phyloP scores from a whole-genome alignment of 2,888 invertebrate genomes.

The Cinara cedri region DNA sequence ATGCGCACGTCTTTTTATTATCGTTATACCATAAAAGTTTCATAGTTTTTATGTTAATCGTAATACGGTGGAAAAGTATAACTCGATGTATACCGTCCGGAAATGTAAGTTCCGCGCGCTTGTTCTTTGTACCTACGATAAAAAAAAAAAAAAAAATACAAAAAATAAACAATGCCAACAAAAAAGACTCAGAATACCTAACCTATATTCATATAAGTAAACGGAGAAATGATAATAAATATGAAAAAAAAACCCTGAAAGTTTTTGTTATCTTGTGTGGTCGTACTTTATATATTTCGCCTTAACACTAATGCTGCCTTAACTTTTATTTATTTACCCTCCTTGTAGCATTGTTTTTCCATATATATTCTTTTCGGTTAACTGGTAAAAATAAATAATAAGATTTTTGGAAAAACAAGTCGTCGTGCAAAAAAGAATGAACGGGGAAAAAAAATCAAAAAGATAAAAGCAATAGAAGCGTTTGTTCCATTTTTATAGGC shows the following conservation, averaged over 20 bases:
- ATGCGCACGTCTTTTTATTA: too few relatives aligned
- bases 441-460: neutral
- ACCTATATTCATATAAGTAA: too few relatives aligned
- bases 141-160: neutral
- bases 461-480: neutral
- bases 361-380: neutral
- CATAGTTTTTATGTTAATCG: neutral
- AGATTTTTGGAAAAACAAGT: neutral
- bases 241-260: constrained; percentile 12
- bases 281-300: neutral
- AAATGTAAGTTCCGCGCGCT: too few relatives aligned
- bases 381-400: constrained; percentile 7
- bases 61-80: too few relatives aligned
- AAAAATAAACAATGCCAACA: neutral
- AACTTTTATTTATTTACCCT: constrained; percentile 43
- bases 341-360: constrained; percentile 3
- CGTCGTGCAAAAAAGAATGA: neutral
- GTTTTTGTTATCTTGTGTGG: constrained; percentile 22
- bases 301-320: constrained; percentile 10
- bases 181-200: constrained; percentile 58
- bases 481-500: too few relatives aligned
- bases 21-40: too few relatives aligned
- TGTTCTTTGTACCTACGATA: too few relatives aligned
- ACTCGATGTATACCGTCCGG: too few relatives aligned
- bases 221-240: neutral